Conservation (phyloP, 2,888 invertebrate genomes). For the Caenorhabditis sp. region DNA sequence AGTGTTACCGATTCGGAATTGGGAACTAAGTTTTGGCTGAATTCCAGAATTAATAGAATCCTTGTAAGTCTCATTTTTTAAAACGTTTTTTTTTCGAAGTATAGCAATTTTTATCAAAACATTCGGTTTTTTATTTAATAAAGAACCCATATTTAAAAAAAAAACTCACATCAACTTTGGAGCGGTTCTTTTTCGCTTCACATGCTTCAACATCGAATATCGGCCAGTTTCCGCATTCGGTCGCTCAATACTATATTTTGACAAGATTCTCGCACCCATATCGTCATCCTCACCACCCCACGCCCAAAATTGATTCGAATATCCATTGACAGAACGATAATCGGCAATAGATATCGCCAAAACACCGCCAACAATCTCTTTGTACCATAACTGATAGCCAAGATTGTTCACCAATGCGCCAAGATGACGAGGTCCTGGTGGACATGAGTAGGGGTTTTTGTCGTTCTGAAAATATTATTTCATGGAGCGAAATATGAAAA, state of each 20-base stretch:
- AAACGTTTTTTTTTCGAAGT: too few species aligned
- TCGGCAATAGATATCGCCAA: slow-evolving; percentile 72
- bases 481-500: too few species aligned
- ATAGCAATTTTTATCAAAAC: too few species aligned
- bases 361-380: slow-evolving; percentile 74
- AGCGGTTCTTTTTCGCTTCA: slow-evolving; percentile 69
- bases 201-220: slow-evolving; percentile 76
- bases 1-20: too few species aligned
- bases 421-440: slow-evolving; percentile 72
- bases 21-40: too few species aligned
- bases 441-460: slow-evolving; percentile 73
- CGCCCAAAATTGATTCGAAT: slow-evolving; percentile 73
- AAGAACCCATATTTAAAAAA: background rate
- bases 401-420: slow-evolving; percentile 73
- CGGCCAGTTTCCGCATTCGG: slow-evolving; percentile 72
- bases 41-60: too few species aligned
- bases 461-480: too few species aligned
- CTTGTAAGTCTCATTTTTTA: too few species aligned
- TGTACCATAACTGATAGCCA: slow-evolving; percentile 74
- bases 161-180: slow-evolving; percentile 64
- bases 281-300: slow-evolving; percentile 71
- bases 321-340: slow-evolving; percentile 73
- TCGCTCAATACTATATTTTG: slow-evolving; percentile 69
- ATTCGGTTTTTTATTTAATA: too few species aligned
- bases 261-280: slow-evolving; percentile 65